Conservation (phyloP, 2,888 invertebrate genomes). For the Synanthedon vespiformis region DNA sequence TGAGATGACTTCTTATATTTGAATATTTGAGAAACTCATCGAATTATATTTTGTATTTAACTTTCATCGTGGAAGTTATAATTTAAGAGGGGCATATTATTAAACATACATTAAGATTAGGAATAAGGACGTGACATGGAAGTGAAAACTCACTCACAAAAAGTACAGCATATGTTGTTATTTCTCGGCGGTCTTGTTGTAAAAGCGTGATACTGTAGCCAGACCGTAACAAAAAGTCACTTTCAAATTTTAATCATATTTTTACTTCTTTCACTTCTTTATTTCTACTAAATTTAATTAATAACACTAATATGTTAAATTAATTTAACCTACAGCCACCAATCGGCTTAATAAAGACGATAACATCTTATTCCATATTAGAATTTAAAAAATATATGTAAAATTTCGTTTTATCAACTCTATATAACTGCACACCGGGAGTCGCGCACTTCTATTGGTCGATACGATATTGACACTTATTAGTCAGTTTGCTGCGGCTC, state of each 20-base stretch:
- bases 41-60: no score
- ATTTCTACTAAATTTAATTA: background rate
- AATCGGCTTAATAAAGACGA: no score
- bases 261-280: background rate
- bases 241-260: background rate
- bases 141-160: background rate
- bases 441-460: slow-evolving; percentile 30
- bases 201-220: background rate
- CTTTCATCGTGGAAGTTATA: no score
- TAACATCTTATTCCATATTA: no score
- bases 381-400: no score
- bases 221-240: background rate
- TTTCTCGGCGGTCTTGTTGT: background rate
- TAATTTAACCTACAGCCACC: no score
- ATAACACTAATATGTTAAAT: no score
- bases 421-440: slow-evolving; percentile 12
- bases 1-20: no score
- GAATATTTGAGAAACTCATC: no score
- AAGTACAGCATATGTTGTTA: background rate
- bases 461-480: slow-evolving; percentile 60
- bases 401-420: slow-evolving; percentile 26
- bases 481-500: slow-evolving; percentile 57
- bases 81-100: no score
- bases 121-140: background rate
- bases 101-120: background rate